A percentile compares a stretch with the other conserved stretches of the same genome.
Conservation (phyloP, 2,113 vertebrate genomes). For the Rhynchomys soricoides region DNA sequence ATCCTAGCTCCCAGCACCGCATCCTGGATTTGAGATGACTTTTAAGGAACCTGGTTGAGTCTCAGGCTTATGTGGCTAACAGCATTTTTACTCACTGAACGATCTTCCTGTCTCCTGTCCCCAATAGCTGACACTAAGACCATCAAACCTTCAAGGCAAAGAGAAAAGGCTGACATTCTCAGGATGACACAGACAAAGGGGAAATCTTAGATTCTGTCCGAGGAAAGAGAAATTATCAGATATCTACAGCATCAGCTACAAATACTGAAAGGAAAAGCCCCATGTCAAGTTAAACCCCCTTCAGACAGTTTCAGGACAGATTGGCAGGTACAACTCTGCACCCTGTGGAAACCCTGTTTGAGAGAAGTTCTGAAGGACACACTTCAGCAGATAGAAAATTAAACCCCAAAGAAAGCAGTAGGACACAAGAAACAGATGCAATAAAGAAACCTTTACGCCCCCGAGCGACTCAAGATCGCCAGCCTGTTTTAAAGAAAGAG, state of each 20-base stretch:
- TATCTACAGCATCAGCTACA: background rate
- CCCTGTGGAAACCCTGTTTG: background rate
- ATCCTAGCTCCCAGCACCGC: background rate
- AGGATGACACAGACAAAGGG: too few species aligned
- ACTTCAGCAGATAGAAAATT: background rate
- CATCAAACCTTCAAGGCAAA: fast-evolving
- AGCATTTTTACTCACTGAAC: background rate
- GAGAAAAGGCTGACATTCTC: background rate
- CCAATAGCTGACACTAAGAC: background rate
- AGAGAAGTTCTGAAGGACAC: background rate
- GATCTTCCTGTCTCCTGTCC: background rate
- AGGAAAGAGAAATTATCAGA: background rate
- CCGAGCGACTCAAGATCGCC: background rate
- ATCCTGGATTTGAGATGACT: background rate
- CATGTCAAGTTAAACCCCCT: background rate
- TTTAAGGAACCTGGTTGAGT: background rate
- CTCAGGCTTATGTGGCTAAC: background rate
- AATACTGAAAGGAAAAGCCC: background rate
- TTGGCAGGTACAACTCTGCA: too few species aligned
- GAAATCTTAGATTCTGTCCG: background rate
- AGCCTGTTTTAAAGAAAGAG: background rate
- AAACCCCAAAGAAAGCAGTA: background rate
- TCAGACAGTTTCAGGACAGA: background rate
- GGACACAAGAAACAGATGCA: background rate
- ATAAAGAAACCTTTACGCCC: background rate